These are phyloP conservation scores for Malthinus flaveolus DNA, from an alignment of 2,888 invertebrate species.

Conservation along the genomic window DNA sequence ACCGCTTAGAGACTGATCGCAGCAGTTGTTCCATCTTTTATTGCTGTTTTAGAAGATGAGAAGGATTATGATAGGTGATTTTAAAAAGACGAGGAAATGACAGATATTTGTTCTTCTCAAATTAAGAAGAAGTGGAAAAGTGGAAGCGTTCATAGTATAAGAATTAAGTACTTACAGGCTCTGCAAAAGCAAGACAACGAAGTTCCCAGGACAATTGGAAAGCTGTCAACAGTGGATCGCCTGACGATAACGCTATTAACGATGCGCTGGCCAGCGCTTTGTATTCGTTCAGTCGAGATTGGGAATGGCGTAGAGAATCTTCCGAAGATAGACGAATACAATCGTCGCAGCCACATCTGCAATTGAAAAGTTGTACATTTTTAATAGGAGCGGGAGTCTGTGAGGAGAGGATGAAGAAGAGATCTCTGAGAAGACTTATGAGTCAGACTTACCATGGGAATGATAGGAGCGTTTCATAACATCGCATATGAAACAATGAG, in stretches of 20 bases:
- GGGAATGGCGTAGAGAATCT: constrained; percentile 79
- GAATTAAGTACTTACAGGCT: constrained; percentile 64
- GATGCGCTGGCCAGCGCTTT: constrained; percentile 91
- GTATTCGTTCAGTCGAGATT: constrained; percentile 91
- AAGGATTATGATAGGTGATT: too few species aligned
- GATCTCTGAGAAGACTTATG: too few species aligned
- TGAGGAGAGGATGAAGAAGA: too few species aligned
- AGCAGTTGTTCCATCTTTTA: too few species aligned
- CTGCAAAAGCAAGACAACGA: constrained; percentile 84
- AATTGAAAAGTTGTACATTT: background rate
- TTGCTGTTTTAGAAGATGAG: too few species aligned
- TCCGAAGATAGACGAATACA: constrained; percentile 77
- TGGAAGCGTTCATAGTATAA: too few species aligned
- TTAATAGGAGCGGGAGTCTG: constrained; percentile 13
- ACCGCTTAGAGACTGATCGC: background rate
- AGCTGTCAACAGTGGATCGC: constrained; percentile 90
- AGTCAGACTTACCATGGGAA: too few species aligned
- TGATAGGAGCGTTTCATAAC: too few species aligned
- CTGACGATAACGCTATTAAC: constrained; percentile 88
- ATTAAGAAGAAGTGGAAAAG: too few species aligned
- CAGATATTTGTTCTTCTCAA: too few species aligned
- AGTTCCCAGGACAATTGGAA: constrained; percentile 96
- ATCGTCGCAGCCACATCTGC: constrained; percentile 85
- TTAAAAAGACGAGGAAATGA: too few species aligned
- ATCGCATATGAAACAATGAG: too few species aligned